A percentile compares a stretch with the other conserved stretches of the same genome.
Evolutionary conservation across 2,797 vertebrate species (phyloP).

Genomic region (Antennarius maculatus): DNA sequence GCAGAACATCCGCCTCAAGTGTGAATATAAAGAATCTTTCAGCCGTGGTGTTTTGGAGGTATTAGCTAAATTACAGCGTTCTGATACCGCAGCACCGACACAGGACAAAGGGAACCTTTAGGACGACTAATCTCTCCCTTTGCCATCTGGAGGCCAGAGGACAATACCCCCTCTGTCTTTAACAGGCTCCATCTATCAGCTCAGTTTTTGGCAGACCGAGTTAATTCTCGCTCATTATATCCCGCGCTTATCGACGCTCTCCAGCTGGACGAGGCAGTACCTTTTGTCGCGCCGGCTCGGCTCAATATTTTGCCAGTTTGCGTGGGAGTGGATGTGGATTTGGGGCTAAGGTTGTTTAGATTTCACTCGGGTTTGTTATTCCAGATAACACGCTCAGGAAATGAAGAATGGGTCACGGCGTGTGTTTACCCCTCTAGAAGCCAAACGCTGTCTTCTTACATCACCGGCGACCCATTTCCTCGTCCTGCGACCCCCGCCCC

Average conservation of each 20-base stretch:
- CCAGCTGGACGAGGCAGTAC: conserved; percentile 24
- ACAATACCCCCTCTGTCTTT: conserved; percentile 69
- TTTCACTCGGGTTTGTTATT: conserved; percentile 43
- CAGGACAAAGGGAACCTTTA: conserved; percentile 66
- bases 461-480: conserved; percentile 22
- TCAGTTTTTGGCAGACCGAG: conserved; percentile 37
- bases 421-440: conserved; percentile 26
- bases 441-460: conserved; percentile 16
- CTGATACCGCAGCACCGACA: conserved; percentile 64
- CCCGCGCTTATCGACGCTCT: conserved; percentile 17
- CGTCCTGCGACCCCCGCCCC: conserved; percentile 48
- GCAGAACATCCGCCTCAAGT: conserved; percentile 37
- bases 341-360: conserved; percentile 30
- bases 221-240: conserved; percentile 46
- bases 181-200: conserved; percentile 46
- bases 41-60: conserved; percentile 46
- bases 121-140: conserved; percentile 66
- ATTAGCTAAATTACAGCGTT: conserved; percentile 57
- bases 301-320: conserved; percentile 25
- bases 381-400: conserved; percentile 41
- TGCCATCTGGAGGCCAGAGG: conserved; percentile 70
- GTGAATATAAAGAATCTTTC: conserved; percentile 36
- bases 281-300: conserved; percentile 17
- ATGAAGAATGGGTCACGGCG: conserved; percentile 29
- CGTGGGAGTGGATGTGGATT: conserved; percentile 40